These are phyloP conservation scores for Poeciliopsis presidionis DNA, from an alignment of 2,797 vertebrate species.

Conservation along the genomic window DNA sequence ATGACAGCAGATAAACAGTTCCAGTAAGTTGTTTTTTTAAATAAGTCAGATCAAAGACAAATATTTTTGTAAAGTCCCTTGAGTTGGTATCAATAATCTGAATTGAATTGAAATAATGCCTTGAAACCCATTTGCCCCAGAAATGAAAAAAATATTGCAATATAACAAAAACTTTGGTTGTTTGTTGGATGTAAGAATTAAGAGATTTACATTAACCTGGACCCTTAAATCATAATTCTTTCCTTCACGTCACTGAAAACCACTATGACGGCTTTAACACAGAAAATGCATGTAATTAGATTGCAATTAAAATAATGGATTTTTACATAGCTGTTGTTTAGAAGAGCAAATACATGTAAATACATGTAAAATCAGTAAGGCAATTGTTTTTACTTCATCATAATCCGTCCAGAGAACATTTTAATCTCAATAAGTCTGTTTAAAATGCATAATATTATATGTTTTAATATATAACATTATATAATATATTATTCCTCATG, in stretches of 20 bases:
- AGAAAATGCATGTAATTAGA: background rate
- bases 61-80: background rate
- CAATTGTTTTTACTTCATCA: background rate
- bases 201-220: background rate
- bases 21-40: no score
- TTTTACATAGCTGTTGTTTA: background rate
- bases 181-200: background rate
- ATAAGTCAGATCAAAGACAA: background rate
- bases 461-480: no score
- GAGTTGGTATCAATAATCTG: background rate
- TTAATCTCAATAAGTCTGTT: background rate
- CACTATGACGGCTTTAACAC: background rate
- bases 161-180: background rate
- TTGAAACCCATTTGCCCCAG: background rate
- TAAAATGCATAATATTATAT: background rate
- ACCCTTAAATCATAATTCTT: background rate
- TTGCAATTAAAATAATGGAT: background rate
- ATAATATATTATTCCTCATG: no score
- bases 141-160: background rate
- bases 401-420: slow-evolving; percentile 1
- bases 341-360: background rate
- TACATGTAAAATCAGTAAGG: background rate
- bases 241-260: background rate
- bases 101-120: background rate
- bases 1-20: no score